phyloP scores from a whole-genome alignment of 2,888 invertebrate genomes.

The Hesperia comma region DNA sequence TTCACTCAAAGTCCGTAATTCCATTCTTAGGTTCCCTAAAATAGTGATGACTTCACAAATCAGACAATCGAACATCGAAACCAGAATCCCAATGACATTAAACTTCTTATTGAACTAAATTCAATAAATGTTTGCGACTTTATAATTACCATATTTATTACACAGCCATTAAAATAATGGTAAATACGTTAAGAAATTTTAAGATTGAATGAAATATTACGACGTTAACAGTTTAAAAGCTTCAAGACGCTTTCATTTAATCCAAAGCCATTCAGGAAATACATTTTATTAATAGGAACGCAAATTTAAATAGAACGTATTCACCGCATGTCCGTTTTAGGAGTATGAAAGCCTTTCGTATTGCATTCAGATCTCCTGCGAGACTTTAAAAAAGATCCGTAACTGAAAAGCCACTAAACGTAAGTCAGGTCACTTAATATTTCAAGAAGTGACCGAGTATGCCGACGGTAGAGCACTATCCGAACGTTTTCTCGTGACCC shows the following conservation, averaged over 20 bases:
- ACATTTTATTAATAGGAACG: constrained; percentile 17
- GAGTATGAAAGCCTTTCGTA: constrained; percentile 24
- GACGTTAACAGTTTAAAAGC: background rate
- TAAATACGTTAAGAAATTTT: background rate
- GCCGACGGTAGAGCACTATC: constrained; percentile 39
- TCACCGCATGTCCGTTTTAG: constrained; percentile 18
- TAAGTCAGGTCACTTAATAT: constrained; percentile 47
- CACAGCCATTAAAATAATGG: too few relatives aligned
- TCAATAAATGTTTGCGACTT: background rate
- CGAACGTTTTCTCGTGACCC: constrained; percentile 25
- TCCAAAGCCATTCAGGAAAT: constrained; percentile 10
- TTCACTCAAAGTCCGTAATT: too few relatives aligned
- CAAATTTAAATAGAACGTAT: constrained; percentile 13
- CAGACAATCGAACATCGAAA: too few relatives aligned
- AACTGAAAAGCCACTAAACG: constrained; percentile 36
- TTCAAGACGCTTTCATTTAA: constrained; percentile 5
- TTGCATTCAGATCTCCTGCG: constrained; percentile 38
- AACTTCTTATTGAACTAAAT: background rate
- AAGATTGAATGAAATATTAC: background rate
- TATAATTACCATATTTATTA: background rate
- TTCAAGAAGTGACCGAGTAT: constrained; percentile 48
- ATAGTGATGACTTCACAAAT: too few relatives aligned
- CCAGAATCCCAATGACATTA: too few relatives aligned
- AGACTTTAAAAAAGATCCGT: constrained; percentile 40
- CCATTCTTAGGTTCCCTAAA: too few relatives aligned